These are phyloP conservation scores for Tenthredo scrophulariae DNA, from an alignment of 2,888 invertebrate species.

Conservation along the genomic window DNA sequence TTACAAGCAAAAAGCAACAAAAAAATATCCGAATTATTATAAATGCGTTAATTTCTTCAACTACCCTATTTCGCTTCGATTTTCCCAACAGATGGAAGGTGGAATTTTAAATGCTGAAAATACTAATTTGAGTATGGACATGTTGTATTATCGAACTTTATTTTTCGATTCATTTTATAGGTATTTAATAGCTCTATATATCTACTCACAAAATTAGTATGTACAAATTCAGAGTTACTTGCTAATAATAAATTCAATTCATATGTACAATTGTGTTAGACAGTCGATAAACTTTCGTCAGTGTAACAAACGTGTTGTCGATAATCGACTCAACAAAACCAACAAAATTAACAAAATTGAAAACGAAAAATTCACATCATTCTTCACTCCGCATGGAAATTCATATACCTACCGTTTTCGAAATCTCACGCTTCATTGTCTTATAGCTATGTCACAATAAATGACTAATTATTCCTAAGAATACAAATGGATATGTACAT, in stretches of 20 bases:
- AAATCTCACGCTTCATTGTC: background rate
- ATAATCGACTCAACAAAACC: background rate
- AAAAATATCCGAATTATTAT: background rate
- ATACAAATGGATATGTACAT: background rate
- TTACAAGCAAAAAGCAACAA: background rate
- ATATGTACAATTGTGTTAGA: slow-evolving; percentile 6
- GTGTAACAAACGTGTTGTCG: background rate
- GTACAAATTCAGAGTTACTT: background rate
- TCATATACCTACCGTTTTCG: background rate
- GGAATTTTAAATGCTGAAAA: background rate
- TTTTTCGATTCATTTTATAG: background rate
- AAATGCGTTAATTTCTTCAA: background rate
- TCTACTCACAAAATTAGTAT: background rate
- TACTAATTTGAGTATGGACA: background rate
- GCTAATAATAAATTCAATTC: background rate
- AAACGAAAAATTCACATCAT: background rate
- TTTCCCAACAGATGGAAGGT: background rate
- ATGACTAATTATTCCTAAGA: background rate
- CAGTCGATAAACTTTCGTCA: background rate
- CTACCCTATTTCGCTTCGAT: background rate
- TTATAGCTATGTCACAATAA: background rate
- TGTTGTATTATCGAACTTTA: slow-evolving; percentile 1
- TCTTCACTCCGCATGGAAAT: background rate
- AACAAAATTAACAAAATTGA: background rate
- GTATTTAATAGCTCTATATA: background rate